These are phyloP conservation scores for Actias luna DNA, from an alignment of 2,888 invertebrate species.

Conservation along the genomic window DNA sequence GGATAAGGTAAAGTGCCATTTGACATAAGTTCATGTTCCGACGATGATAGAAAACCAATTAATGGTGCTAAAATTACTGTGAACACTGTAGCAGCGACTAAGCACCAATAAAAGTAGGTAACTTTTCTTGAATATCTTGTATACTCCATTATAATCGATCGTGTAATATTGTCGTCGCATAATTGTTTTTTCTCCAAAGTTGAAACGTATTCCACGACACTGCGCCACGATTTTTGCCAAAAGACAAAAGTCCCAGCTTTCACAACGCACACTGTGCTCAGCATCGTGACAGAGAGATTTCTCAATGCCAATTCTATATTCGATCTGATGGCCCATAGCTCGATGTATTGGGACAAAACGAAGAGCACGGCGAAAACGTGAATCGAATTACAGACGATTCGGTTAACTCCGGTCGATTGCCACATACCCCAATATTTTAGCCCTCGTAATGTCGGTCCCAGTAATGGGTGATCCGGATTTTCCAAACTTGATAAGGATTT, in stretches of 20 bases:
- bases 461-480: conserved; percentile 42
- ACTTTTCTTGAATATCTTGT: conserved; percentile 57
- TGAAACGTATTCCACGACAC: conserved; percentile 51
- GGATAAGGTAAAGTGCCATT: conserved; percentile 55
- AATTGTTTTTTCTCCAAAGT: conserved; percentile 49
- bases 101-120: conserved; percentile 59
- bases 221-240: conserved; percentile 58
- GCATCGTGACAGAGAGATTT: conserved; percentile 62
- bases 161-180: conserved; percentile 35
- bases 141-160: conserved; percentile 46
- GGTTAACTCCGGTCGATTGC: conserved; percentile 39
- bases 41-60: conserved; percentile 44
- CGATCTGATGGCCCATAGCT: conserved; percentile 55
- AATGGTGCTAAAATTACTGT: conserved; percentile 59
- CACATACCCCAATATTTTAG: conserved; percentile 56
- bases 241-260: conserved; percentile 58
- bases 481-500: conserved; percentile 32
- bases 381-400: conserved; percentile 40
- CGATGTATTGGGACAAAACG: conserved; percentile 60
- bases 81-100: conserved; percentile 56
- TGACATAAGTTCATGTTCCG: conserved; percentile 34
- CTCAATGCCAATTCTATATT: conserved; percentile 54
- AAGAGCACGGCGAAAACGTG: conserved; percentile 50
- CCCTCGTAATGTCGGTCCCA: conserved; percentile 54
- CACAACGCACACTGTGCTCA: conserved; percentile 59